Evolutionary conservation across 2,113 vertebrate species (phyloP), one percentile per base, ranked within the genome.

Genomic region (Rhegmatorhina hoffmannsi): DNA sequence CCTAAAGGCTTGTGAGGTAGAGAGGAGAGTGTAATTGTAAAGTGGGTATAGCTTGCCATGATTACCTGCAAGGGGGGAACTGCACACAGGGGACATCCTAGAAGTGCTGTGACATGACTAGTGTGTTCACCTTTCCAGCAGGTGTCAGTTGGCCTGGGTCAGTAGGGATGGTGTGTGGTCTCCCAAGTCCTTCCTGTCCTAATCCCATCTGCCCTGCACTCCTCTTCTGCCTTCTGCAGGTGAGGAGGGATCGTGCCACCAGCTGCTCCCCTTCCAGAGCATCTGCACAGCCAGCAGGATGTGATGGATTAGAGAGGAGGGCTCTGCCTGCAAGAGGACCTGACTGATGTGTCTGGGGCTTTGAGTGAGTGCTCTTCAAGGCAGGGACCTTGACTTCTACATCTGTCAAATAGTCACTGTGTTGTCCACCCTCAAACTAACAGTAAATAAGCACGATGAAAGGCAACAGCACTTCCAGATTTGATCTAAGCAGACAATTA

Each of bases 401-500:
- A 34, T 86, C 88, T 93, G 86, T 38, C 56, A 79, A 36, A 63
- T 0, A 76, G n/a, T 60, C 81, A 72, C 64, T 24, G 12, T 53
- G 56, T 90, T 90, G 86, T 62, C 90, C 74, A 72, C 76, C 88
- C 62, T 78, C 66, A 64, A 56, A 76, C 77, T 76, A 25, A 69
- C 6, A 84, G 80, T 72, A 87, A 93, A 96, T 50, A 69, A 82
- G 40, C 47, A 69, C 76, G 58, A 86, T 90, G 88, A 93, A 94
- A 90, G 90, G 83, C 86, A 92, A 21, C 62, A 94, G 64, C 2
- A 2, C 66, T 72, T 87, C 23, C 69, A 33, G 73, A 56, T 89
- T 68, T 86, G 17, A 69, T 89, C 91, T 94, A 92, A 94, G 92
- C 80, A 88, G 87, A 60, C 33, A 60, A 89, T 93, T 93, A 87